phyloP scores from a whole-genome alignment of 2,113 vertebrate genomes.

The Oncorhynchus masou region DNA sequence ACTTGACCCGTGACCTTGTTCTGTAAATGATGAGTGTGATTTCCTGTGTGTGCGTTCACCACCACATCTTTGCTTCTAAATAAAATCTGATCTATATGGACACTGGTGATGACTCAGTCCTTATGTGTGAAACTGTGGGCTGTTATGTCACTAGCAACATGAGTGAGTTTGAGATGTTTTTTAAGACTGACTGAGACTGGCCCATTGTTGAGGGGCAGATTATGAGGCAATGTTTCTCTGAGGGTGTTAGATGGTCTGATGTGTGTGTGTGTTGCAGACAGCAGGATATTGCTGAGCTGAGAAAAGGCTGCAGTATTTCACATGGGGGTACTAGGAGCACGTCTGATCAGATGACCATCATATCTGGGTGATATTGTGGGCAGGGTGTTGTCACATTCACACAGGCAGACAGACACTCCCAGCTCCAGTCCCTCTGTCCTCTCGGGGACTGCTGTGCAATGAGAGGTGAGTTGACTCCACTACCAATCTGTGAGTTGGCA shows the following conservation, averaged over 20 bases:
- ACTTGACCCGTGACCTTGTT: neutral
- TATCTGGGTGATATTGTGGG: constrained; percentile 3
- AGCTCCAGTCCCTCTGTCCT: neutral
- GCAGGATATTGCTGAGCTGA: constrained; percentile 41
- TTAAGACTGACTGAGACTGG: no score
- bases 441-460: neutral
- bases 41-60: neutral
- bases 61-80: constrained; percentile 29
- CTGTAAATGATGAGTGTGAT: constrained; percentile 57
- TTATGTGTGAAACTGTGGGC: neutral
- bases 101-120: neutral
- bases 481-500: no score
- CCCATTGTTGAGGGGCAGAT: no score
- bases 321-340: constrained; percentile 24
- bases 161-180: no score
- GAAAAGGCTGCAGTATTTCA: constrained; percentile 51
- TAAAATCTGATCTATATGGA: constrained; percentile 56
- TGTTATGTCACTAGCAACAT: no score
- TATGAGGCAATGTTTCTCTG: no score
- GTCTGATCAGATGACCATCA: constrained; percentile 12
- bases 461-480: constrained; percentile 11
- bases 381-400: constrained; percentile 1
- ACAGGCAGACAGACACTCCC: neutral
- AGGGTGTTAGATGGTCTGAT: neutral
- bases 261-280: neutral